Percentiles rank a stretch among this genome's conserved stretches.
Evolutionary conservation across 2,888 invertebrate genomes (phyloP).

Genomic region (Spodoptera picta): DNA sequence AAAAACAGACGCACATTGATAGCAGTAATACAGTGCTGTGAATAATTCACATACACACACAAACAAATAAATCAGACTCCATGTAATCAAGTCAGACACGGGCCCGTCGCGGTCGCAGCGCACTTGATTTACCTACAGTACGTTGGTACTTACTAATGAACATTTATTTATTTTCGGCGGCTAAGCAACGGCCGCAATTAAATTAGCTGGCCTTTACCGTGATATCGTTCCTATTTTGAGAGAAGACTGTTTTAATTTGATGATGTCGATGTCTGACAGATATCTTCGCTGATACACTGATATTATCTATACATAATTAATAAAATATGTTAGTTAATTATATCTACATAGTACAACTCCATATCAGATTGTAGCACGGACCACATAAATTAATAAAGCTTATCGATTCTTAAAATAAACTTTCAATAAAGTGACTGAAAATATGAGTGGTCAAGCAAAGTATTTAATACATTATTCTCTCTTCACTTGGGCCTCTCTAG

Average conservation of each 20-base stretch:
- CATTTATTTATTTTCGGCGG: conserved; percentile 42
- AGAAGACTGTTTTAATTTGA: neutral
- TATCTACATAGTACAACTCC: no score
- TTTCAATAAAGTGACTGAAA: no score
- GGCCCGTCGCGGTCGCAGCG: conserved; percentile 16
- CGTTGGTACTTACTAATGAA: conserved; percentile 25
- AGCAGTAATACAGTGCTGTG: conserved; percentile 26
- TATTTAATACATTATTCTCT: no score
- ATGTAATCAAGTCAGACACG: conserved; percentile 45
- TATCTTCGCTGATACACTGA: no score
- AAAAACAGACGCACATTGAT: conserved; percentile 48
- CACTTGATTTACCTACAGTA: conserved; percentile 31
- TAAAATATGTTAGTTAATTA: no score
- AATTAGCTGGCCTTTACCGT: conserved; percentile 15
- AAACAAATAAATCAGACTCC: conserved; percentile 35
- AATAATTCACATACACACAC: conserved; percentile 40
- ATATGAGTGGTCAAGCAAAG: no score
- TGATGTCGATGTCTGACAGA: no score
- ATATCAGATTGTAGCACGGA: no score
- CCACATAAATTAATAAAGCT: no score
- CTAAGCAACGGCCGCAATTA: conserved; percentile 13
- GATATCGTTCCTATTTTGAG: conserved; percentile 11
- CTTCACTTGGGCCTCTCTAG: no score
- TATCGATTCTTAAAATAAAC: no score
- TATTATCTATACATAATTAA: no score